Conservation (phyloP, 2,888 invertebrate species). For the Smittia sp. region DNA sequence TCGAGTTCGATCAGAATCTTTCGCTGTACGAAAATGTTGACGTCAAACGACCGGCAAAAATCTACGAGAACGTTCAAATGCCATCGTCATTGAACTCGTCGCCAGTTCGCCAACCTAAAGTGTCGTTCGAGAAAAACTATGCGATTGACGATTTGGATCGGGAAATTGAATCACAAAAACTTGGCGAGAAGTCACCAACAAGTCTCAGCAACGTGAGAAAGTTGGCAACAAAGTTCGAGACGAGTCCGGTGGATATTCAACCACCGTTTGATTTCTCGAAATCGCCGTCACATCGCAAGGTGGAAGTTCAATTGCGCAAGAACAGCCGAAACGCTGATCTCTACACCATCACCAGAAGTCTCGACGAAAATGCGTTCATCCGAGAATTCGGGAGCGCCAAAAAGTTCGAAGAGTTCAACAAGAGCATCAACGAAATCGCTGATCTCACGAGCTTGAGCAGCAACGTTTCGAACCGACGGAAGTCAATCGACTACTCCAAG, state of each 20-base stretch:
- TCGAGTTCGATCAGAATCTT: constrained; percentile 47
- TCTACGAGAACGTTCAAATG: constrained; percentile 51
- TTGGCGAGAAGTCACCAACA: constrained; percentile 49
- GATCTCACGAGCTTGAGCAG: constrained; percentile 43
- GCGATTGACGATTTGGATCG: constrained; percentile 45
- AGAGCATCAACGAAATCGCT: constrained; percentile 48
- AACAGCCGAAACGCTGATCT: constrained; percentile 61
- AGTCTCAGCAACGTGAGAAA: constrained; percentile 58
- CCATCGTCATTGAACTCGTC: constrained; percentile 37
- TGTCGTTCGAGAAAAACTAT: constrained; percentile 47
- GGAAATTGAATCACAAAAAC: constrained; percentile 45
- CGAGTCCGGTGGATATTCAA: constrained; percentile 60
- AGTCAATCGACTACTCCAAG: constrained; percentile 62
- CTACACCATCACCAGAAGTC: constrained; percentile 62
- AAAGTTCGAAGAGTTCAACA: constrained; percentile 45
- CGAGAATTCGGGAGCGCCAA: constrained; percentile 60
- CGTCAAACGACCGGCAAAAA: constrained; percentile 49
- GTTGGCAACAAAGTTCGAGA: constrained; percentile 62
- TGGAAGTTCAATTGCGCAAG: constrained; percentile 50
- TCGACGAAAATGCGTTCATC: constrained; percentile 72
- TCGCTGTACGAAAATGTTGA: constrained; percentile 54
- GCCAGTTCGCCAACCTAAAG: constrained; percentile 53
- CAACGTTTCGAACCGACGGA: constrained; percentile 53
- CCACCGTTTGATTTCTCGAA: constrained; percentile 58
- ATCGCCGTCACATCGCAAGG: constrained; percentile 58